Conservation (phyloP, 2,797 vertebrate genomes). For the Menidia menidia region DNA sequence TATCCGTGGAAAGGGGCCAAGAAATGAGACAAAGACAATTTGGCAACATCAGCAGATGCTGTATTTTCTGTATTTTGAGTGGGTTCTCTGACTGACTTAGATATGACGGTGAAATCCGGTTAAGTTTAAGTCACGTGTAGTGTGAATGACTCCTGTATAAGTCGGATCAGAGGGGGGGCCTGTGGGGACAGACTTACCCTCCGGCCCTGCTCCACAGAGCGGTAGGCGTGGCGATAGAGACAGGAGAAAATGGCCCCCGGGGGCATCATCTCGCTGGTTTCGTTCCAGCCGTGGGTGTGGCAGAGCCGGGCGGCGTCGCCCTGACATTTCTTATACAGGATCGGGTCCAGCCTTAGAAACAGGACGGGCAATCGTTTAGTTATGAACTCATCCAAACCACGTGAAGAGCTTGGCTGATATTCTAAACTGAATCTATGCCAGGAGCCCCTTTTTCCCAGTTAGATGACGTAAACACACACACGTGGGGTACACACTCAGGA, state of each 20-base stretch:
- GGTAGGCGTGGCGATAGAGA: conserved; percentile 95
- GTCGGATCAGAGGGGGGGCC: not conserved
- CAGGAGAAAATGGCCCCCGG: conserved; percentile 95
- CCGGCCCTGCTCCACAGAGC: conserved; percentile 94
- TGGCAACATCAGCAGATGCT: too few species aligned
- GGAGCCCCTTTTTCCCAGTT: too few species aligned
- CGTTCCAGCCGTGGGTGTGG: conserved; percentile 95
- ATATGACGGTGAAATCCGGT: not conserved
- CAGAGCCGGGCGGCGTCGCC: conserved; percentile 94
- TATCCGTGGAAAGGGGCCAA: not conserved
- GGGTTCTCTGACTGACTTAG: too few species aligned
- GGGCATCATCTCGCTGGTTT: conserved; percentile 94
- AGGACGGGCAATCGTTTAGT: not conserved
- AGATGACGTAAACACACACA: too few species aligned
- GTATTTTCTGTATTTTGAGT: not conserved
- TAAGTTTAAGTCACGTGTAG: not conserved
- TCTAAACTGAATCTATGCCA: too few species aligned
- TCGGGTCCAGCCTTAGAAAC: conserved; percentile 87
- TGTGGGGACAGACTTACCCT: conserved; percentile 81
- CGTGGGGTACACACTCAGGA: too few species aligned
- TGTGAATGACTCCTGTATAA: not conserved
- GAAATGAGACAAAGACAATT: not conserved
- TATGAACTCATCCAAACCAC: too few species aligned
- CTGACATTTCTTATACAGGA: conserved; percentile 95
- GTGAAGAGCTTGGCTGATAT: too few species aligned